Percentiles rank a stretch among this genome's conserved stretches.
These are phyloP conservation scores for Hylaeus volcanicus DNA, from an alignment of 1,140 invertebrate genomes.

Conservation along the genomic window DNA sequence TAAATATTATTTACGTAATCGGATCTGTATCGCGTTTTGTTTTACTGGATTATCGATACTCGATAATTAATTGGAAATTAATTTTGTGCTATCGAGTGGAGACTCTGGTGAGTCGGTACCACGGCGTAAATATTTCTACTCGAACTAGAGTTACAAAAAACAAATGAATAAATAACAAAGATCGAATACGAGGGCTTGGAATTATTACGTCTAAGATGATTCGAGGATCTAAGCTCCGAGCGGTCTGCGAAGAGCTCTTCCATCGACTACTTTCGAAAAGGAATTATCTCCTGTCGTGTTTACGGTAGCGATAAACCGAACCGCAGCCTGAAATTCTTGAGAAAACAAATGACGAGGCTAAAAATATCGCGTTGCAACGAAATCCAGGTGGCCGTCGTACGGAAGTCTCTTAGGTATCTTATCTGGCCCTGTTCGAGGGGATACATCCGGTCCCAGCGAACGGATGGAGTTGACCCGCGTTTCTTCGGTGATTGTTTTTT, in stretches of 20 bases:
- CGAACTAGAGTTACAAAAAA: too few species aligned
- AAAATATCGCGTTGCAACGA: conserved; percentile 39
- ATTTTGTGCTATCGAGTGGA: too few species aligned
- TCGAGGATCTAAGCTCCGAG: too few species aligned
- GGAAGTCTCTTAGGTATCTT: conserved; percentile 34
- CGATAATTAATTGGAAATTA: too few species aligned
- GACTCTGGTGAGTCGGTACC: too few species aligned
- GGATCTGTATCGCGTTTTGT: too few species aligned
- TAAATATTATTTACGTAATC: background rate
- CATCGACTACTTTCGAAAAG: conserved; percentile 25
- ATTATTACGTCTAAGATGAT: too few species aligned
- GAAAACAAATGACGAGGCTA: conserved; percentile 53
- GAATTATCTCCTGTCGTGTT: conserved; percentile 38
- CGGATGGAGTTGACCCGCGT: background rate
- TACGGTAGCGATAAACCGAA: conserved; percentile 17
- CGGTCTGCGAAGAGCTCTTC: background rate
- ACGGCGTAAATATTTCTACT: too few species aligned
- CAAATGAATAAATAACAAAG: too few species aligned
- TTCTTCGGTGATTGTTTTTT: conserved; percentile 2
- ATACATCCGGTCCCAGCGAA: background rate
- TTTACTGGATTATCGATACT: too few species aligned
- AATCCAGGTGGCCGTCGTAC: conserved; percentile 37
- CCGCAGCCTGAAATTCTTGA: conserved; percentile 21
- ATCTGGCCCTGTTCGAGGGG: background rate
- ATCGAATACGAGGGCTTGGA: too few species aligned